Evolutionary conservation across 2,888 invertebrate species (phyloP).

Genomic region (Andrena praecox): DNA sequence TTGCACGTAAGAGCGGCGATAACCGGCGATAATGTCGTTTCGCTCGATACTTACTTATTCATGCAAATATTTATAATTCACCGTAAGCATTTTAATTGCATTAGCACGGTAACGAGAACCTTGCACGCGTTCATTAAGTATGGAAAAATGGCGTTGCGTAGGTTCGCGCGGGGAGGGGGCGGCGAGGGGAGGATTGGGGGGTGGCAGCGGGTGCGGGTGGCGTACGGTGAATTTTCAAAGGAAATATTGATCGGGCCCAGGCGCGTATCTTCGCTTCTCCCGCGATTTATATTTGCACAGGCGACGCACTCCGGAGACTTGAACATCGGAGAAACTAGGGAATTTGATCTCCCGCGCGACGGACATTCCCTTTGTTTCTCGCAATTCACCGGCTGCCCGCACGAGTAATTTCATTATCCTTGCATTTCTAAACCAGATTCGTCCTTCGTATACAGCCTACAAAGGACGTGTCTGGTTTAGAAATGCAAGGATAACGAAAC

Average conservation of each 20-base stretch:
- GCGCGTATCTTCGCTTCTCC: constrained; percentile 42
- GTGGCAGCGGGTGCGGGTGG: background rate
- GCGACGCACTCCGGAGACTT: constrained; percentile 38
- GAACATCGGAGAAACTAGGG: constrained; percentile 27
- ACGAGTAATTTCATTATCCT: constrained; percentile 48
- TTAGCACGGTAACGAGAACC: constrained; percentile 59
- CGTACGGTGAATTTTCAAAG: constrained; percentile 51
- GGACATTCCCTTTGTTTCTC: background rate
- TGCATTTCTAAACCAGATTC: constrained; percentile 42
- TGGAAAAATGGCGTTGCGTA: constrained; percentile 50
- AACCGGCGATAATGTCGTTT: constrained; percentile 50
- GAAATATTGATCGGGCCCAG: constrained; percentile 58
- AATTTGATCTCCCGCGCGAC: constrained; percentile 38
- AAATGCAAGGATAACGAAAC: constrained; percentile 52
- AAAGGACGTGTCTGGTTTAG: constrained; percentile 41
- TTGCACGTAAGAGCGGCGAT: constrained; percentile 57
- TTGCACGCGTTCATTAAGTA: constrained; percentile 54
- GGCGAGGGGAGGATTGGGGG: background rate
- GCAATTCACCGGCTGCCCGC: background rate
- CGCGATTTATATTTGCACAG: constrained; percentile 56
- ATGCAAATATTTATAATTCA: constrained; percentile 65
- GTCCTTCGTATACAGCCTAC: constrained; percentile 16
- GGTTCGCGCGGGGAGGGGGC: background rate
- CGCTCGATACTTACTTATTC: constrained; percentile 60
- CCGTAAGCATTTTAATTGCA: constrained; percentile 64